Conservation (phyloP, 2,888 invertebrate species). For the Pherbina coryleti region DNA sequence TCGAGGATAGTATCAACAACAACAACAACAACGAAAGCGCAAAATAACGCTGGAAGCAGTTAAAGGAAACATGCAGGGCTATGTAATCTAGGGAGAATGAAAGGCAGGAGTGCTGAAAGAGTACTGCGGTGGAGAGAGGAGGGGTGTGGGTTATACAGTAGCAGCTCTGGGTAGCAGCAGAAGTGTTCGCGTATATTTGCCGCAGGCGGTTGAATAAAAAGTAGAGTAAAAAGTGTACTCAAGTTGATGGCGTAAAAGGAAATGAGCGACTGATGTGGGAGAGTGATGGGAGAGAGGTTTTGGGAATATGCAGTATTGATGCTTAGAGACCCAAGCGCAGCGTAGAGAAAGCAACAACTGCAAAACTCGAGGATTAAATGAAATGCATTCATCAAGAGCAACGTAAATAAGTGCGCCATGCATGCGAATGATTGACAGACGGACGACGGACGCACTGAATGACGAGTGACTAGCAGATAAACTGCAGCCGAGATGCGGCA, state of each 20-base stretch:
- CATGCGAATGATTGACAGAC: background rate
- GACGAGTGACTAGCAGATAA: background rate
- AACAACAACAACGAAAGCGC: slow-evolving; percentile 13
- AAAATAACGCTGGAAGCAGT: background rate
- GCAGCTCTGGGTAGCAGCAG: background rate
- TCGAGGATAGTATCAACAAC: background rate
- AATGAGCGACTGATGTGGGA: background rate
- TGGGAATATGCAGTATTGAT: background rate
- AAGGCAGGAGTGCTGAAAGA: background rate
- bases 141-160: background rate
- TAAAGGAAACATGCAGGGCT: background rate
- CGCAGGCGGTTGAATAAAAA: slow-evolving; percentile 3
- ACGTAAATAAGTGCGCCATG: background rate
- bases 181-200: slow-evolving; percentile 12
- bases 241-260: background rate
- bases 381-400: background rate
- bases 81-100: background rate
- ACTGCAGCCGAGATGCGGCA: background rate
- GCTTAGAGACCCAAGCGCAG: background rate
- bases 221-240: background rate
- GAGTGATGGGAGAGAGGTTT: background rate
- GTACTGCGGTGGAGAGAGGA: background rate
- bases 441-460: background rate
- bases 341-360: background rate
- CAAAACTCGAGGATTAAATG: background rate